A percentile compares a stretch with the other conserved stretches of the same genome.
Conservation (phyloP, 2,888 invertebrate species). For the Cosmorhoe ocellata region DNA sequence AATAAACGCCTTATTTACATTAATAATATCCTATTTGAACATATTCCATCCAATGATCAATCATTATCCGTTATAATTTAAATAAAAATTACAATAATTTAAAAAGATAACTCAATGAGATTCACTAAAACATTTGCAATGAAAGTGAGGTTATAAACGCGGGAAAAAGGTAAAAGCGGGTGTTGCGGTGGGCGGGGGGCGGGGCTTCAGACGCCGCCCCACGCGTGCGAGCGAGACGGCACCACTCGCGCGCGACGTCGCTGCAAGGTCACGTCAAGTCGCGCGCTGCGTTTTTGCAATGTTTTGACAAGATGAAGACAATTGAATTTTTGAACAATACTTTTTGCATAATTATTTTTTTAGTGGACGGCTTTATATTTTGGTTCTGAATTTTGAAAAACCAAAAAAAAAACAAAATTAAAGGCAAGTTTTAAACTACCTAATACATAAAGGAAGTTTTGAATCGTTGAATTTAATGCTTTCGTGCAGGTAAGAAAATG, state of each 20-base stretch:
- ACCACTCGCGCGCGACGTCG: slow-evolving; percentile 28
- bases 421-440: no score
- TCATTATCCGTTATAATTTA: no score
- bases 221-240: slow-evolving; percentile 62
- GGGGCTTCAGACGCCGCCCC: slow-evolving; percentile 60
- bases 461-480: neutral
- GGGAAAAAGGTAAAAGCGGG: slow-evolving; percentile 68
- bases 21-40: no score
- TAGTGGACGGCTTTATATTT: no score
- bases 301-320: slow-evolving; percentile 46
- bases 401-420: no score
- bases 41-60: no score
- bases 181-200: slow-evolving; percentile 73
- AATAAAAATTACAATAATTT: no score
- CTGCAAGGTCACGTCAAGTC: slow-evolving; percentile 63
- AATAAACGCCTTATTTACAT: no score
- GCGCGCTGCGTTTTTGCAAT: slow-evolving; percentile 47
- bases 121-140: slow-evolving; percentile 35
- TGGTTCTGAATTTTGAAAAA: no score
- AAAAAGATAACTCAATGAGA: slow-evolving; percentile 21
- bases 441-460: no score
- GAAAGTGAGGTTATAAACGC: slow-evolving; percentile 57
- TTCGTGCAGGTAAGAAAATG: no score
- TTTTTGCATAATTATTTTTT: neutral
- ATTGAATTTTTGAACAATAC: slow-evolving; percentile 9